Base-by-base conservation (phyloP, 53 echinoderm and acorn worm genomes). In the Hippasteria phrygiana region DNA sequence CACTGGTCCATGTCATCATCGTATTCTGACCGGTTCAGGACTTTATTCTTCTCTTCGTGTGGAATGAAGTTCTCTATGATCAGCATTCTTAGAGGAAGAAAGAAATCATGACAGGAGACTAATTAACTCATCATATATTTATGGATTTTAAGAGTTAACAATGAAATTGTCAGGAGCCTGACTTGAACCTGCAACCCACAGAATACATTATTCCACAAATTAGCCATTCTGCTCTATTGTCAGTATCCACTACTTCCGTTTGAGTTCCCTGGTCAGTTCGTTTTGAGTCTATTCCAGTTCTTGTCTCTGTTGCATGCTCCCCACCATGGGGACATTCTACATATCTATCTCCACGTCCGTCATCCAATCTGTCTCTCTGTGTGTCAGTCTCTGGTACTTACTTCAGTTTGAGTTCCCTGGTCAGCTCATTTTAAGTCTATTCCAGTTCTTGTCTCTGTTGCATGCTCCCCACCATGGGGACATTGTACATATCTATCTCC, bases 11-110 rank as follows among this genome's bases (percentile, higher is more conserved):
- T 88, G 54, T 97, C 97, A 48, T 97, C 97, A 59, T 97, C 97
- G 87, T 88, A 97, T 50, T 90, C 92, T 1, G 95, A 92, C 63
- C 97, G 67, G 34, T 92, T 92, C 26, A 90, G 72, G 24, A 97
- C 93, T 74, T 97, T 97, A 11, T 85, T 90, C 87, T 91, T 95
- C 89, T 97, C 97, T 36, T 97, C 97, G 3, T 88, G 91, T 39
- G 97, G 97, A 65, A 97, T 97, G 87, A 97, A 97, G 43, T 97
- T 97, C 66, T 97, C 97, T 54, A 95, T 93, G 31, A 97, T 97
- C 47, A 97, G 78, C 81, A 95, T 90, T 69, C 96, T 95, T 34
- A 12, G 55, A 38, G 17, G 31, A 0, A 83, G 76, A 53, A 11
- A 71, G 26, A 20, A n/a, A n/a, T n/a, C n/a, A n/a, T n/a, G n/a